Evolutionary conservation across 2,888 invertebrate genomes (phyloP), one percentile per base, ranked within the genome.

Genomic region (Orgyia antiqua): DNA sequence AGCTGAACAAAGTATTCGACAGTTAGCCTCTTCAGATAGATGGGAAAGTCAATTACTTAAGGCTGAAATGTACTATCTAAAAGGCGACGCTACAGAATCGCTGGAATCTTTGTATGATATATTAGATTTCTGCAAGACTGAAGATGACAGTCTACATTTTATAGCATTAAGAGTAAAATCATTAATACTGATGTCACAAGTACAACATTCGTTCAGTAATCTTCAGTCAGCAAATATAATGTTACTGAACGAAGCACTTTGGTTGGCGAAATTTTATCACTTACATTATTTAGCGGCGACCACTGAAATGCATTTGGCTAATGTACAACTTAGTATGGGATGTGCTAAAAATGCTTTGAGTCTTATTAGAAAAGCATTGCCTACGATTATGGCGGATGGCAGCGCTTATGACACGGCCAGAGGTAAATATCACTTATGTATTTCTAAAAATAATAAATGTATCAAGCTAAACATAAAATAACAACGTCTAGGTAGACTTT

Each of bases 321-420:
- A 94, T 64, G 88, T 94, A 7, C 87, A 95, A 75, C 76, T 95
- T 18, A 84, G 90, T 39, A 89, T 95, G 88, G 92, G 91, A 10
- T 89, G 94, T 77, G 90, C 94, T 0, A 89, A 89, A 39, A 94
- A 94, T 67, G 94, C 95, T 0, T 70, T 94, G 33, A 83, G 88
- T 40, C 80, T 94, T 7, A 88, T 94, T 0, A 90, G 93, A 45
- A 88, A 90, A 68, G 89, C 92, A 32, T 87, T 94, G 55, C 89
- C 92, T 4, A 87, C 88, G 15, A 88, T 95, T 27, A 88, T 95
- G 66, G 91, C 94, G 1, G 94, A 96, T 60, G 96, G 96, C 1
- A 93, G 93, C 9, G 87, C 90, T 11, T 94, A 92, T 53, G 96
- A 97, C 67, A 90, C 92, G 58, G 95, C 93, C 1, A 90, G 94